Percentiles rank a stretch among this genome's conserved stretches.
These are phyloP conservation scores for Cepaea hortensis DNA, from an alignment of 2,888 invertebrate genomes.

Conservation along the genomic window DNA sequence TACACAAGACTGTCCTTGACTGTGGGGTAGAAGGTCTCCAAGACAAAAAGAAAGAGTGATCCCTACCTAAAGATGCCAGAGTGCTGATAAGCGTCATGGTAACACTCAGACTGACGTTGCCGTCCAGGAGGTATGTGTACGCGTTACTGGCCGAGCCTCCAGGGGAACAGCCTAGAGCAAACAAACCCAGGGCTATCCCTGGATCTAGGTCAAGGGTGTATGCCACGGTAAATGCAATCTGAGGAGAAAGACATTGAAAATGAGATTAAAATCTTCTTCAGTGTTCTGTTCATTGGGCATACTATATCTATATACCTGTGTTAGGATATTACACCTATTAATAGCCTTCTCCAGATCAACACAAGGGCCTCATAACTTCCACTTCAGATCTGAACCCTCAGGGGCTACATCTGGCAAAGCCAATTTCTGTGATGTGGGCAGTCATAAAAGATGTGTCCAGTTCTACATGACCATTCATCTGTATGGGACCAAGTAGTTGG, in stretches of 20 bases:
- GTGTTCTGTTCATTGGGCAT: not conserved
- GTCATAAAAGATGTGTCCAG: too few species aligned
- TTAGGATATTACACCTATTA: not conserved
- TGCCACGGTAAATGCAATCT: slow-evolving; percentile 64
- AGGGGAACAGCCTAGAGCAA: slow-evolving; percentile 78
- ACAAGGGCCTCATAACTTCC: too few species aligned
- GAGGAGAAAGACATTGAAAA: slow-evolving; percentile 40
- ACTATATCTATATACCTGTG: not conserved
- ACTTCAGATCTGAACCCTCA: too few species aligned
- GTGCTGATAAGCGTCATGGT: slow-evolving; percentile 96
- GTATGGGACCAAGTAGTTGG: too few species aligned
- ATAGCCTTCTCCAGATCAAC: too few species aligned
- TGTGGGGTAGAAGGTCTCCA: not conserved
- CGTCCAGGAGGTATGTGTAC: slow-evolving; percentile 93
- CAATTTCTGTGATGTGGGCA: too few species aligned
- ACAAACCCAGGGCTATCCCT: slow-evolving; percentile 76
- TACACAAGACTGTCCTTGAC: too few species aligned
- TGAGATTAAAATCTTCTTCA: not conserved
- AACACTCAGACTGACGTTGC: slow-evolving; percentile 93
- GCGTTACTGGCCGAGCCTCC: slow-evolving; percentile 95
- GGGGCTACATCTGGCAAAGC: too few species aligned
- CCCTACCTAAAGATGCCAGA: slow-evolving; percentile 87
- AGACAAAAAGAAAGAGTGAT: not conserved
- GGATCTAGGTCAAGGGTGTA: slow-evolving; percentile 59
- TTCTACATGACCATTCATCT: too few species aligned